Evolutionary conservation across 2,888 invertebrate genomes (phyloP).

Genomic region (Lycia hirtaria): DNA sequence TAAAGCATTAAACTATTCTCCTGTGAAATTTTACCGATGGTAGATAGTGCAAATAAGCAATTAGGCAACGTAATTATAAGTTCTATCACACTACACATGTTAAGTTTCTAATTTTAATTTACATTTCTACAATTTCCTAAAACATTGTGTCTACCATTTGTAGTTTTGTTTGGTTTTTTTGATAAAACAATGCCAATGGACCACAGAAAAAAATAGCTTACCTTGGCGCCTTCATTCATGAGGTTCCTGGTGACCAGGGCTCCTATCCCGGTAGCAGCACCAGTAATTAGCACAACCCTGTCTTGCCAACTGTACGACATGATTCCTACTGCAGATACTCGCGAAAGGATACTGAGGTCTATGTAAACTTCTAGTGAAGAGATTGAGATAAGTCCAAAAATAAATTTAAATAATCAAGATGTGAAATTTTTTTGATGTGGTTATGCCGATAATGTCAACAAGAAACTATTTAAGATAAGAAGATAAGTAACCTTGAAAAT

Average conservation of each 20-base stretch:
- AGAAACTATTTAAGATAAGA: too few species aligned
- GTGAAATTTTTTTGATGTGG: too few species aligned
- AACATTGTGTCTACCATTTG: background rate
- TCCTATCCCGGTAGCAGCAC: conserved; percentile 62
- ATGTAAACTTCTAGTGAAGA: background rate
- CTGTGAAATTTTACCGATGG: too few species aligned
- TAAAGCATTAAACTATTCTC: too few species aligned
- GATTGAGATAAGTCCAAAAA: background rate
- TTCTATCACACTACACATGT: too few species aligned
- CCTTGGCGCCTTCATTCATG: conserved; percentile 58
- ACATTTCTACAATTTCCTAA: background rate
- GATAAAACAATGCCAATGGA: background rate
- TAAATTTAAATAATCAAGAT: background rate
- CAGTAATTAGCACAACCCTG: conserved; percentile 62
- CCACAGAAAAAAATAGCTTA: conserved; percentile 27
- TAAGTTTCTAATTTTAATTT: too few species aligned
- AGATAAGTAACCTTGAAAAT: too few species aligned
- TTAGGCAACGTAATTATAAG: too few species aligned
- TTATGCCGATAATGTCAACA: too few species aligned
- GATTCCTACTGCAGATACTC: background rate
- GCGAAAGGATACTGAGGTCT: background rate
- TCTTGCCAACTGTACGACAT: conserved; percentile 54
- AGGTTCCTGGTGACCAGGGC: conserved; percentile 51
- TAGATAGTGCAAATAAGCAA: too few species aligned
- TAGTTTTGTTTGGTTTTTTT: too few species aligned